Conservation (phyloP, 1,140 invertebrate species). For the Ips nitidus region DNA sequence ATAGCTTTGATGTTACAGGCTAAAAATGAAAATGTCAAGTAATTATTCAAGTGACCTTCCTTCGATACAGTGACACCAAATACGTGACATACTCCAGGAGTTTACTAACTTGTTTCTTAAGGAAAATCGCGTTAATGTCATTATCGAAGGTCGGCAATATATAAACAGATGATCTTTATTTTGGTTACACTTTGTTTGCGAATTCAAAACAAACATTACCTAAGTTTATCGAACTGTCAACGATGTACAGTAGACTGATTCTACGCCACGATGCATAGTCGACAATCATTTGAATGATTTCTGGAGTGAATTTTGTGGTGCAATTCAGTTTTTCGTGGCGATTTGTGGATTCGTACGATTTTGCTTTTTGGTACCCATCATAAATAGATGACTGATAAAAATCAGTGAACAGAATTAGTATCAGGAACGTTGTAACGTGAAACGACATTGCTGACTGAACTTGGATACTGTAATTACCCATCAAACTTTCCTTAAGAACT, state of each 20-base stretch:
- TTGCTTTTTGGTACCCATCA: too few species aligned
- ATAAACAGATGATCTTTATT: not conserved
- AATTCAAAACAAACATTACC: slow-evolving; percentile 15
- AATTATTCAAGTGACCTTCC: not conserved
- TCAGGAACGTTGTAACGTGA: too few species aligned
- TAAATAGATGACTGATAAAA: too few species aligned
- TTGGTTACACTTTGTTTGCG: not conserved
- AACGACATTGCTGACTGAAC: too few species aligned
- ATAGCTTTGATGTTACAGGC: slow-evolving; percentile 4
- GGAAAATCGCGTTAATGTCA: too few species aligned
- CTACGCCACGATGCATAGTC: slow-evolving; percentile 28
- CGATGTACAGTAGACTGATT: slow-evolving; percentile 9
- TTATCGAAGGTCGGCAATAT: not conserved
- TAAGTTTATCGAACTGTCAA: slow-evolving; percentile 22
- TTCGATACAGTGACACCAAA: not conserved
- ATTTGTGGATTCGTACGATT: too few species aligned
- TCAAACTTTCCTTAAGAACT: too few species aligned
- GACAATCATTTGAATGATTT: slow-evolving; percentile 20
- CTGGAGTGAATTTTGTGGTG: slow-evolving; percentile 14
- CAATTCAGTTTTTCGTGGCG: slow-evolving; percentile 20
- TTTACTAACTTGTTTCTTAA: too few species aligned
- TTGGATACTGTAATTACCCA: too few species aligned
- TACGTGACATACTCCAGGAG: too few species aligned
- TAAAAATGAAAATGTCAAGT: not conserved
- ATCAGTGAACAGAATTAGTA: too few species aligned